A percentile compares a stretch with the other conserved stretches of the same genome.
Conservation (phyloP, 2,113 vertebrate genomes). For the Centropus unirufus region DNA sequence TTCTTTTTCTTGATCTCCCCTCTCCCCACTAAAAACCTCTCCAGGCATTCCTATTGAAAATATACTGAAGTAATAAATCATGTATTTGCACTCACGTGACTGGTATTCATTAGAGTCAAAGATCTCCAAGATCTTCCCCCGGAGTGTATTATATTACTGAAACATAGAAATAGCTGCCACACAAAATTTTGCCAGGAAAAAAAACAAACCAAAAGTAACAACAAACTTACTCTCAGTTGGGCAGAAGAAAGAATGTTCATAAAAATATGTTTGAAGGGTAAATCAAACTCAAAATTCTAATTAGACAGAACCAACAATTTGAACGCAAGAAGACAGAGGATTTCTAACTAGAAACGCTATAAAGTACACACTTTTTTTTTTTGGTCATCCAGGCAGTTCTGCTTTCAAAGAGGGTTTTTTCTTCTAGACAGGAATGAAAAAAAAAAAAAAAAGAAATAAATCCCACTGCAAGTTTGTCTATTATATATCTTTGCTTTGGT, state of each 20-base stretch:
- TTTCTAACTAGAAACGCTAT: conserved; percentile 27
- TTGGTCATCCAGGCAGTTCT: neutral
- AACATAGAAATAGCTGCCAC: conserved; percentile 67
- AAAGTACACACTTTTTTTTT: neutral
- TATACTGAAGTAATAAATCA: conserved; percentile 66
- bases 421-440: neutral
- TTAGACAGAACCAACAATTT: conserved; percentile 51
- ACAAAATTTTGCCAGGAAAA: conserved; percentile 57
- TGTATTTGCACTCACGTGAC: conserved; percentile 55
- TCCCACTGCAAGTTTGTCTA: neutral
- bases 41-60: conserved; percentile 35
- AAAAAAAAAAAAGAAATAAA: neutral
- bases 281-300: conserved; percentile 57
- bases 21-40: neutral
- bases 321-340: conserved; percentile 25
- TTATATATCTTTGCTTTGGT: neutral
- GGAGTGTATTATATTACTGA: conserved; percentile 71
- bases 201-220: conserved; percentile 42
- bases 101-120: conserved; percentile 60
- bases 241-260: conserved; percentile 70
- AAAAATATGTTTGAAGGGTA: conserved; percentile 62
- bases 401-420: neutral
- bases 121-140: conserved; percentile 58
- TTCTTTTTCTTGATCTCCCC: neutral
- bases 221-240: conserved; percentile 67